Base-by-base conservation (phyloP, 2,888 invertebrate species). In the Mythimna ferrago region DNA sequence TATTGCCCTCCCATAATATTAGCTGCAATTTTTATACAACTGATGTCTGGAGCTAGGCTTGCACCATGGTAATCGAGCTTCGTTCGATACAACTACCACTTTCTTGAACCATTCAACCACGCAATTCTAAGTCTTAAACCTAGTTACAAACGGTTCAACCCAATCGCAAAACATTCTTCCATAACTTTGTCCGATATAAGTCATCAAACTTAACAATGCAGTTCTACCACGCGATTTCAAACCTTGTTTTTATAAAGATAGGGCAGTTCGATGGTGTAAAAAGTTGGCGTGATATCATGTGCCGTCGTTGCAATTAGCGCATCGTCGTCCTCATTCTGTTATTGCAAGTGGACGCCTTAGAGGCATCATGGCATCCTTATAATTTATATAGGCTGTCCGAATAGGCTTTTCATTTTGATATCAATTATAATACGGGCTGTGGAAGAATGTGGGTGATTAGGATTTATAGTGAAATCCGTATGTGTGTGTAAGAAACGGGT, bases 281-380 rank as follows among this genome's bases (percentile, higher is more conserved):
- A 56, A 41, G 60, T 66, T 78, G 66, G 76, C 70, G 21, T 72
- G 77, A 78, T 87, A 83, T 86, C 81, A 78, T 83, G 75, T 84
- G 82, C 84, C 71, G 81, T 75, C 78, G 78, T 82, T 87, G 85
- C 89, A 87, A 89, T 89, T 89, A 89, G 87, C 83, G 83, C 85
- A 79, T 84, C 85, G 86, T 86, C 84, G 86, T 78, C 74, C 85
- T 72, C 86, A 81, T 88, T 88, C 80, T 81, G 80, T 73, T 86
- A 86, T 87, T 88, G 83, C 81, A 71, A 82, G 84, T 81, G 81
- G 75, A 82, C 70, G 82, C 66, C 76, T 76, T 58, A 70, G 70
- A n/a, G 66, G 66, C 63, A 68, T 71, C 73, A 60, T 70, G 63
- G 48, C 73, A 61, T 78, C 73, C 68, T 65, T 71, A 83, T 78